Conservation (phyloP, 1,140 invertebrate species). For the Chionoecetes opilio region DNA sequence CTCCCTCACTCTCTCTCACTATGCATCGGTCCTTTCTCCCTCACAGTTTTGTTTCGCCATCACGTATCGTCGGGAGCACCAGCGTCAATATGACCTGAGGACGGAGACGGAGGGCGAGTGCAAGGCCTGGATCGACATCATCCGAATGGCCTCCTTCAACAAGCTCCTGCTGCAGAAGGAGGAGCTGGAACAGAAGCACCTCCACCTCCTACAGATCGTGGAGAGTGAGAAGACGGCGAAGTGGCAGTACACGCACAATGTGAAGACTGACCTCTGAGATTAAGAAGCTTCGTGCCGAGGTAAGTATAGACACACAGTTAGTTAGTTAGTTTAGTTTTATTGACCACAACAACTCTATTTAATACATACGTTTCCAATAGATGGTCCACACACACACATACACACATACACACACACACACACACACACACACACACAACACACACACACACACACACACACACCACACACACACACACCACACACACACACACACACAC, state of each 20-base stretch:
- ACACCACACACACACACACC: too few relatives aligned
- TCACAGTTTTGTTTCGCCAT: conserved; percentile 96
- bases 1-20: too few relatives aligned
- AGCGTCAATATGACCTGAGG: conserved; percentile 93
- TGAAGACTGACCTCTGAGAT: conserved; percentile 95
- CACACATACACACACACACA: too few relatives aligned
- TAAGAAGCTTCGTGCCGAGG: conserved; percentile 94
- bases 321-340: too few relatives aligned
- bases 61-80: conserved; percentile 93
- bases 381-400: too few relatives aligned
- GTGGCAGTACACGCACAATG: conserved; percentile 97
- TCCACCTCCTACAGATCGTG: conserved; percentile 95
- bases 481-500: too few relatives aligned
- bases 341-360: too few relatives aligned
- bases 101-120: conserved; percentile 93
- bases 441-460: too few relatives aligned
- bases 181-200: conserved; percentile 96
- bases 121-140: conserved; percentile 95
- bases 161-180: conserved; percentile 95
- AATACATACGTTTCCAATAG: too few relatives aligned
- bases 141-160: conserved; percentile 95
- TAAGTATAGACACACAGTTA: conserved; percentile 83
- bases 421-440: too few relatives aligned
- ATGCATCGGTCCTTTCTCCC: too few relatives aligned
- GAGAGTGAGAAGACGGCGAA: conserved; percentile 96